Base-by-base conservation (phyloP, 2,888 invertebrate genomes). In the Synanthedon myopaeformis region DNA sequence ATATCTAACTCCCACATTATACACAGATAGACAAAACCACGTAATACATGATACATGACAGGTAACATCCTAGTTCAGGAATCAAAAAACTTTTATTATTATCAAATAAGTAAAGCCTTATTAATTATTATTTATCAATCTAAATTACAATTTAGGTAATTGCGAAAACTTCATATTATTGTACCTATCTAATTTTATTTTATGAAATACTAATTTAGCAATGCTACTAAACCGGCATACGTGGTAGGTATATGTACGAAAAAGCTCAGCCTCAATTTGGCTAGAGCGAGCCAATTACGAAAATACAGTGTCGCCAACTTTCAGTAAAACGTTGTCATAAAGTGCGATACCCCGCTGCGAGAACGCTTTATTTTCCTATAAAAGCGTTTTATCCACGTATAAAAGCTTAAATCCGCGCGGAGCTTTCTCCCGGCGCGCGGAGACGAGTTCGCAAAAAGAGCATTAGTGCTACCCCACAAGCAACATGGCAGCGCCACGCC, bases 341-440 rank as follows among this genome's bases (percentile, higher is more conserved):
- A 84, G 79, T 79, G 81, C 73, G 79, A 85, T 79, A 83, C 81
- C 79, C 84, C 84, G 81, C 83, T 72, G 83, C 77, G 82, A 78
- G 82, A 83, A 83, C 82, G 79, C 80, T 86, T 86, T 85, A 86
- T 86, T 81, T 83, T 83, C 78, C 82, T 76, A 84, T 87, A 84
- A 86, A 85, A 85, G 84, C 86, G 83, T 83, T 86, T 86, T 83
- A 86, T 85, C 82, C 83, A 83, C 84, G 82, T 82, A 84, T 85
- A 86, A 86, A 86, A 86, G 85, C 86, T 86, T 82, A 85, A 85
- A 86, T 86, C 86, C 83, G 80, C 79, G 79, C 76, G 73, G 82
- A 84, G 85, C 86, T 86, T 85, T 86, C 85, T 82, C 84, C 75
- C 75, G 75, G 78, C 75, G 78, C 84, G 74, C 75, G 75, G 78